Percentiles rank a stretch among this genome's conserved stretches.
phyloP scores from a whole-genome alignment of 2,113 vertebrate species.

The Lasiurus borealis region DNA sequence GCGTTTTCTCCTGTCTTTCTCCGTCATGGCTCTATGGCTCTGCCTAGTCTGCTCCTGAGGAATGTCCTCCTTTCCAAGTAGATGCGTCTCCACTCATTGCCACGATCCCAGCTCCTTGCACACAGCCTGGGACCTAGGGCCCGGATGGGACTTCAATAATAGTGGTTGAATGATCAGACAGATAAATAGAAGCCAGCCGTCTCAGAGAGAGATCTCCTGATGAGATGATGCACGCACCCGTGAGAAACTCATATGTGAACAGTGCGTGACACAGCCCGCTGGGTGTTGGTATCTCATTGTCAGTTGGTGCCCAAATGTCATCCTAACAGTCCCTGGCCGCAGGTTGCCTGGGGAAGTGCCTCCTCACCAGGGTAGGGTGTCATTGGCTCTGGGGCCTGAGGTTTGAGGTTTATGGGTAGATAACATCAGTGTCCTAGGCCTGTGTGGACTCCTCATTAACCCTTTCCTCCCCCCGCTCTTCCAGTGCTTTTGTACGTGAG shows the following conservation, averaged over 20 bases:
- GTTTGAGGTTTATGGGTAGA: rapidly evolving
- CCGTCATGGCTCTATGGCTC: background rate
- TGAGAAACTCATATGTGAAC: background rate
- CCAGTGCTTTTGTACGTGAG: constrained; percentile 97
- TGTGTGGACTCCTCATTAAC: background rate
- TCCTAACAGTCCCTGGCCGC: background rate
- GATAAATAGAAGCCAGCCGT: background rate
- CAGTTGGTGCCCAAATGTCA: background rate
- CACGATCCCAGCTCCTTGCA: background rate
- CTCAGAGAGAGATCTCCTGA: background rate
- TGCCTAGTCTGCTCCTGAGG: background rate
- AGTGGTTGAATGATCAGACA: background rate
- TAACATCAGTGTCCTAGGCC: background rate
- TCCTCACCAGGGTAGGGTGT: background rate
- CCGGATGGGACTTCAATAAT: background rate
- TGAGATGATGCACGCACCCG: background rate
- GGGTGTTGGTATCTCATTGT: too few species aligned
- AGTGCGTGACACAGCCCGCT: background rate
- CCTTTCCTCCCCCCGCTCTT: constrained; percentile 62
- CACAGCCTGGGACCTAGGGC: background rate
- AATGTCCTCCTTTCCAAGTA: background rate
- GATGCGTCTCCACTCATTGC: background rate
- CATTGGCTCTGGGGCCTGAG: background rate
- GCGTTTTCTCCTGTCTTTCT: background rate
- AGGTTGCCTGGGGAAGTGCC: too few species aligned